Evolutionary conservation across 2,888 invertebrate genomes (phyloP).

Genomic region (Catonia carolina): DNA sequence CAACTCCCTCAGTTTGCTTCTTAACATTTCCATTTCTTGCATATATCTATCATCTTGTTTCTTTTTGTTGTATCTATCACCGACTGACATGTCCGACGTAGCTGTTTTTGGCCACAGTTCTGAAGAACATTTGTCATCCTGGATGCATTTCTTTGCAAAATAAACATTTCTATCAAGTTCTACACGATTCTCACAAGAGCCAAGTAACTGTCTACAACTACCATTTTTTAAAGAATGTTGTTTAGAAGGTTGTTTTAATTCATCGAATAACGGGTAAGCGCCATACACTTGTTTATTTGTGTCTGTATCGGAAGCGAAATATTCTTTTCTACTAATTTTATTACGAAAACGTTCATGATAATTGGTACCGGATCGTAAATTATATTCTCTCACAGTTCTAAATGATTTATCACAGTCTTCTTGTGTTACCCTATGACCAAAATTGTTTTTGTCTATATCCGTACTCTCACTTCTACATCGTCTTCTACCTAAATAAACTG

Average conservation of each 20-base stretch:
- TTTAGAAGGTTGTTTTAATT: neutral
- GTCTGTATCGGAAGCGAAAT: neutral
- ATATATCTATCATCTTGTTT: constrained; percentile 27
- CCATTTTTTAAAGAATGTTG: neutral
- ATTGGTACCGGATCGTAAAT: constrained; percentile 1
- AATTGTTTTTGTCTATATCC: constrained; percentile 18
- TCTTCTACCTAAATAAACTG: constrained; percentile 7
- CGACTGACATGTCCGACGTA: neutral
- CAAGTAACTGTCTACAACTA: constrained; percentile 4
- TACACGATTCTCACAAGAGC: constrained; percentile 19
- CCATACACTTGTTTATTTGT: neutral
- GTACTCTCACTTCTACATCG: constrained; percentile 23
- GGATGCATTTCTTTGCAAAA: constrained; percentile 12
- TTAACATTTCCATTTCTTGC: constrained; percentile 34
- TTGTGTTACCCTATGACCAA: constrained; percentile 12
- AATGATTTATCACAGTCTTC: constrained; percentile 10
- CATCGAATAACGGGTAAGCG: neutral
- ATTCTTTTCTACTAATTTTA: constrained; percentile 3
- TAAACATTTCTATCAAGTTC: neutral
- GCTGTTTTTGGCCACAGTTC: constrained; percentile 8
- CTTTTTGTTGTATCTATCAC: too few relatives aligned
- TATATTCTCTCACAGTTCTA: constrained; percentile 4
- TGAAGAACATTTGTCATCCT: neutral
- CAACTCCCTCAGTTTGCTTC: constrained; percentile 32
- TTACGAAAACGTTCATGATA: constrained; percentile 4